Conservation (phyloP, 2,888 invertebrate genomes). For the Agrilus cyanescens region DNA sequence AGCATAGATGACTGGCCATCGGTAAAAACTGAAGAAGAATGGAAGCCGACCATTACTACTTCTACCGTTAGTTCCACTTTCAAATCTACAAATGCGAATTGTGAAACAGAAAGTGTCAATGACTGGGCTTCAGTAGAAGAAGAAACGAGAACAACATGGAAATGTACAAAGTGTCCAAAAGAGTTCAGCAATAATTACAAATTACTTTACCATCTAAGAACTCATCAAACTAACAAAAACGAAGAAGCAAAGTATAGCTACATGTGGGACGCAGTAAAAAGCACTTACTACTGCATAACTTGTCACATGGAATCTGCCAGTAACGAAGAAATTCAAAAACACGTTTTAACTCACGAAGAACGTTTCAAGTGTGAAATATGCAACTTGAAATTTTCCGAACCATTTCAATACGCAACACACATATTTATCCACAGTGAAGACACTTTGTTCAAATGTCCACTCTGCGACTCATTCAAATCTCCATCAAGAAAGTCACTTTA, state of each 20-base stretch:
- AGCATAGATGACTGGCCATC: too few species aligned
- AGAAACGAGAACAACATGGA: conserved; percentile 18
- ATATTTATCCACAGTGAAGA: conserved; percentile 7
- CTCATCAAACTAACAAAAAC: conserved; percentile 5
- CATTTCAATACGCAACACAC: conserved; percentile 14
- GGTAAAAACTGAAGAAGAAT: too few species aligned
- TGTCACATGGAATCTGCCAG: conserved; percentile 11
- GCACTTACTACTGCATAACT: conserved; percentile 16
- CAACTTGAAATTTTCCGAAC: conserved; percentile 12
- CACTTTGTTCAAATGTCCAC: conserved; percentile 8
- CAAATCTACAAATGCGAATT: too few species aligned
- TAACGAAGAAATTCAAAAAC: conserved; percentile 12
- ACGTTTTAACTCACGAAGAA: conserved; percentile 13
- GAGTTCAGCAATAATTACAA: conserved; percentile 22
- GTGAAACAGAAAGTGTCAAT: too few species aligned
- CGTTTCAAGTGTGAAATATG: conserved; percentile 7
- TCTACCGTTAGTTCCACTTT: too few species aligned
- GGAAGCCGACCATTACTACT: too few species aligned
- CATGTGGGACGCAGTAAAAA: conserved; percentile 23
- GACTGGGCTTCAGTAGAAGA: too few species aligned
- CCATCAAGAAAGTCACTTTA: background rate
- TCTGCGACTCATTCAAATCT: conserved; percentile 6
- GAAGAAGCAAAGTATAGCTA: conserved; percentile 16
- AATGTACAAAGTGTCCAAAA: conserved; percentile 24
- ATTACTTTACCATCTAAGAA: conserved; percentile 21